Conservation (phyloP, 1,140 invertebrate species). For the Zaprionus inermis region DNA sequence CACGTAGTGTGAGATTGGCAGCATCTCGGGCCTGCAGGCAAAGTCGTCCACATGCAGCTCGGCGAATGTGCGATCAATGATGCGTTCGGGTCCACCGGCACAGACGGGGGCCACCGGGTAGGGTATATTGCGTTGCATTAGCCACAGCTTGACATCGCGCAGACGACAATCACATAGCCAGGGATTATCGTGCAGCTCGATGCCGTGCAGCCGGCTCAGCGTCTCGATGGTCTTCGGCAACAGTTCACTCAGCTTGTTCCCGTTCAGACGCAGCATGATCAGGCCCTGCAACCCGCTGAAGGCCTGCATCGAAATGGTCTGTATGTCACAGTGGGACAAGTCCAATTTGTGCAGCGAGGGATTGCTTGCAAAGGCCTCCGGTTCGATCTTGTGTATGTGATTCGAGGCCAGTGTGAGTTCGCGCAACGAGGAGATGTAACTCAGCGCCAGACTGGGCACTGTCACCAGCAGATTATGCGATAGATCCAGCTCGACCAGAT, state of each 20-base stretch:
- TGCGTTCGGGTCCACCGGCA: slow-evolving; percentile 87
- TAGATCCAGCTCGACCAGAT: slow-evolving; percentile 94
- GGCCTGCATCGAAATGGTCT: slow-evolving; percentile 89
- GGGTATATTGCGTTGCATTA: slow-evolving; percentile 92
- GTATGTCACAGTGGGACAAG: slow-evolving; percentile 91
- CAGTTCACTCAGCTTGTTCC: slow-evolving; percentile 91
- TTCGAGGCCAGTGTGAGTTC: slow-evolving; percentile 92
- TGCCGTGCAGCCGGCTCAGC: slow-evolving; percentile 90
- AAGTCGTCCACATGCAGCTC: slow-evolving; percentile 93
- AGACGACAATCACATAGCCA: slow-evolving; percentile 96
- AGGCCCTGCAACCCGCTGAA: slow-evolving; percentile 91
- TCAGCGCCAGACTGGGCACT: slow-evolving; percentile 91
- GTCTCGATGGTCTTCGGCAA: slow-evolving; percentile 89
- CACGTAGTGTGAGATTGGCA: slow-evolving; percentile 90
- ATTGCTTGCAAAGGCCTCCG: slow-evolving; percentile 90
- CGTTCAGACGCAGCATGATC: slow-evolving; percentile 92
- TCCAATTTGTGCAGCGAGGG: slow-evolving; percentile 93
- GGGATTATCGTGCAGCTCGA: slow-evolving; percentile 95
- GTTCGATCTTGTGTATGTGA: slow-evolving; percentile 91
- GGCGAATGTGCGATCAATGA: slow-evolving; percentile 89
- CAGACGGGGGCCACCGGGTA: slow-evolving; percentile 91
- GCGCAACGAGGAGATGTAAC: slow-evolving; percentile 90
- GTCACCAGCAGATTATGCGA: slow-evolving; percentile 91
- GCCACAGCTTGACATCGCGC: slow-evolving; percentile 92
- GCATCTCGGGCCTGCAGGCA: slow-evolving; percentile 93